Percentiles rank a stretch among this genome's conserved stretches.
Evolutionary conservation across 2,797 vertebrate species (phyloP).

Genomic region (Diplodus sargus): DNA sequence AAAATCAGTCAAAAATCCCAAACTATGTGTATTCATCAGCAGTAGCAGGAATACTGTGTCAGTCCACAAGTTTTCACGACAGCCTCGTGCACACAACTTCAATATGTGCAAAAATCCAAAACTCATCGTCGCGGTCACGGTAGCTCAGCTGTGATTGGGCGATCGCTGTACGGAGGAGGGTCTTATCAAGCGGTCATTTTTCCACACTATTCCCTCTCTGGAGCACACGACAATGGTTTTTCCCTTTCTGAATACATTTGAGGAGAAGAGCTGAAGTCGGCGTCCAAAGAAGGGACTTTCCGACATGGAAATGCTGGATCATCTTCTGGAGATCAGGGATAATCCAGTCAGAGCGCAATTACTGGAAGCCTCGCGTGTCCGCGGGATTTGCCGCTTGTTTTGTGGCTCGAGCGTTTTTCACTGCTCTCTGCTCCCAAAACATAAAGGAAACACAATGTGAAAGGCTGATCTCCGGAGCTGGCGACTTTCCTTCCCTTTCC

Average conservation of each 20-base stretch:
- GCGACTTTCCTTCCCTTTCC: conserved; percentile 10
- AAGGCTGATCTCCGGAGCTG: conserved; percentile 19
- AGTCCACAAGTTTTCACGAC: neutral
- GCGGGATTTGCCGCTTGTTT: conserved; percentile 45
- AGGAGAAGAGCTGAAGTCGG: conserved; percentile 10
- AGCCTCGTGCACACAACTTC: neutral
- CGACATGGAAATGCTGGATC: conserved; percentile 52
- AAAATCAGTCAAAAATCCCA: too few relatives aligned
- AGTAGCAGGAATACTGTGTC: too few relatives aligned
- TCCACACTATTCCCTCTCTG: conserved; percentile 5
- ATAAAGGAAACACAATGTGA: conserved; percentile 26
- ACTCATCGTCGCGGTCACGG: neutral
- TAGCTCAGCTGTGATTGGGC: neutral
- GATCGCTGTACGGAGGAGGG: neutral
- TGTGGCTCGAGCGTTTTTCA: conserved; percentile 25
- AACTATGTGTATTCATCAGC: too few relatives aligned
- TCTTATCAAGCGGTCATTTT: neutral
- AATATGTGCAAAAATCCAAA: neutral
- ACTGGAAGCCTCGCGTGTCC: conserved; percentile 31
- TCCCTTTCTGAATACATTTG: conserved; percentile 14
- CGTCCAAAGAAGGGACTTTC: conserved; percentile 28
- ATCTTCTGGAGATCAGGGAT: conserved; percentile 59
- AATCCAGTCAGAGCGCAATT: conserved; percentile 55
- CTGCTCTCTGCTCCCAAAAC: neutral
- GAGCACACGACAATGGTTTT: conserved; percentile 6